Percentiles rank a stretch among this genome's conserved stretches.
Evolutionary conservation across 2,113 vertebrate species (phyloP).

Genomic region (Crypturellus undulatus): DNA sequence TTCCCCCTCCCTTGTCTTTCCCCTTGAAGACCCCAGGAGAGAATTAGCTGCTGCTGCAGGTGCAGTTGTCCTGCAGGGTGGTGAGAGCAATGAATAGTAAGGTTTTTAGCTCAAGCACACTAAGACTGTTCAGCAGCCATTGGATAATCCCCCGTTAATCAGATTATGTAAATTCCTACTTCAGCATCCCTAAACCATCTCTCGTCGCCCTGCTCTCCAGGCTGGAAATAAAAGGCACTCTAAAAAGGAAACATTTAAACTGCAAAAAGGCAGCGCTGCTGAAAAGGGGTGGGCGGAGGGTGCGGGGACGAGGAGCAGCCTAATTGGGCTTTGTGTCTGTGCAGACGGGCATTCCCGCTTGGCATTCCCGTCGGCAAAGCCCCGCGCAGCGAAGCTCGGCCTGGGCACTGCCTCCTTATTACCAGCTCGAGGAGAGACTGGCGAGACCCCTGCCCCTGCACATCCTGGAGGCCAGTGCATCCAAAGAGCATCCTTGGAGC

Average conservation of each 20-base stretch:
- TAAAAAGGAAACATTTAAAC: slow-evolving; percentile 50
- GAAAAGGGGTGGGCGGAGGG: slow-evolving; percentile 13
- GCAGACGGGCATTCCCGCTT: background rate
- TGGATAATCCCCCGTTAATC: slow-evolving; percentile 93
- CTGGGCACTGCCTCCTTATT: background rate
- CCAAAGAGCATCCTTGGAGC: background rate
- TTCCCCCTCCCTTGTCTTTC: background rate
- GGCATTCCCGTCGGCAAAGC: background rate
- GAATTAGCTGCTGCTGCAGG: slow-evolving; percentile 83
- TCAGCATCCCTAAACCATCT: slow-evolving; percentile 74
- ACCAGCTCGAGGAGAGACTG: too few species aligned
- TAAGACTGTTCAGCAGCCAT: slow-evolving; percentile 86
- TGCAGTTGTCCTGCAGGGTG: slow-evolving; percentile 87
- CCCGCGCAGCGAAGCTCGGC: background rate
- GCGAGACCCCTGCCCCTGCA: background rate
- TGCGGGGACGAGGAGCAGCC: background rate
- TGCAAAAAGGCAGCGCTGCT: slow-evolving; percentile 7
- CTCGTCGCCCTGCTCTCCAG: slow-evolving; percentile 35
- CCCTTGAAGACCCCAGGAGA: slow-evolving; percentile 67
- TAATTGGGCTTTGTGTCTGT: slow-evolving; percentile 29
- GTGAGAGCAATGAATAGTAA: slow-evolving; percentile 92
- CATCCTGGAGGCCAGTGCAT: background rate
- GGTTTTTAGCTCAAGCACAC: slow-evolving; percentile 90
- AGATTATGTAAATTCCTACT: slow-evolving; percentile 99
- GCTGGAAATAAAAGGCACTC: slow-evolving; percentile 66